Percentiles rank a stretch among this genome's conserved stretches.
Evolutionary conservation across 2,113 vertebrate species (phyloP).

Genomic region (Daphoenositta chrysoptera): DNA sequence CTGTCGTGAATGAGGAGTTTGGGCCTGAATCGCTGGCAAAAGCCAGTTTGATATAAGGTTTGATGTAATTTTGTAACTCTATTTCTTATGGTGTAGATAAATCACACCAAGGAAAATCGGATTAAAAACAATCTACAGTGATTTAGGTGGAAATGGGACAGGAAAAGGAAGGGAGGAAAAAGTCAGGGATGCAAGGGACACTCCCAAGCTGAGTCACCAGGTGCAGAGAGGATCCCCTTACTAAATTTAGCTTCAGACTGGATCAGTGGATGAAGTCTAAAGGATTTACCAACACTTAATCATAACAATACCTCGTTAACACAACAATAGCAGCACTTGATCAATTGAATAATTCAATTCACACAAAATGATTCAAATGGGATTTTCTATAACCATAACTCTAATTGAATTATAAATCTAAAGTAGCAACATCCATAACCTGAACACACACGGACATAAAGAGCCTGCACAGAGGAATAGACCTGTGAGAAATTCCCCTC

Average conservation of each 20-base stretch:
- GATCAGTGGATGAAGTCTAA: neutral
- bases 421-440: accelerated
- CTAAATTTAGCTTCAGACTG: neutral
- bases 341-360: neutral
- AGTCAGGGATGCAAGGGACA: neutral
- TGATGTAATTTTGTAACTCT: neutral
- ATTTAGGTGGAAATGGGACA: neutral
- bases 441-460: neutral
- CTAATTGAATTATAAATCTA: neutral
- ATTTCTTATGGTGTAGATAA: neutral
- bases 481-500: neutral
- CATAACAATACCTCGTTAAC: neutral
- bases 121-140: neutral
- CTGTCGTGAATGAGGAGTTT: neutral
- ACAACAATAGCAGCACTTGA: neutral
- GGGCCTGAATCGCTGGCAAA: neutral
- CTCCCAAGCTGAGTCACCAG: neutral
- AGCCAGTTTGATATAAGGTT: neutral
- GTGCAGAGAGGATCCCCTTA: neutral
- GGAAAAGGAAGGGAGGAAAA: neutral
- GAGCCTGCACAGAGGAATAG: neutral
- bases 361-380: neutral
- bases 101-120: neutral
- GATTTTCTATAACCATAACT: neutral
- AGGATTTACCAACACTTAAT: neutral